Evolutionary conservation across 2,888 invertebrate species (phyloP).

Genomic region (Andrena flavipes): DNA sequence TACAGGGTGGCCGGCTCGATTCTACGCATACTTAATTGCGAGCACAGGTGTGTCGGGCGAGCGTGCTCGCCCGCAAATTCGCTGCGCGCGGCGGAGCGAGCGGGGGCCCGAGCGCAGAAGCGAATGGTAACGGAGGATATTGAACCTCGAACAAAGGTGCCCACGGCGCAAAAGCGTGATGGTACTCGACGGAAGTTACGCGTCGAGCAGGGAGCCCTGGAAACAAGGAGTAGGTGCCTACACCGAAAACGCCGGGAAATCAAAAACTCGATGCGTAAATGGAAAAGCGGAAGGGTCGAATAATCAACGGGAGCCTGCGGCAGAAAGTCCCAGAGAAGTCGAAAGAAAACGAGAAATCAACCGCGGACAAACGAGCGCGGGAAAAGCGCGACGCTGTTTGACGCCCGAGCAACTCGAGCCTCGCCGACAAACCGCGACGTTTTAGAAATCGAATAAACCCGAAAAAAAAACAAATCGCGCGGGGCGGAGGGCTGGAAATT

Average conservation of each 20-base stretch:
- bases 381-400: not conserved
- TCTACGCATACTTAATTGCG: conserved; percentile 19
- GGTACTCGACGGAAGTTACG: too few species aligned
- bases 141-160: not conserved
- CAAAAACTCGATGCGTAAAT: not conserved
- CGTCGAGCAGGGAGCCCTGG: not conserved
- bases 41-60: conserved; percentile 9
- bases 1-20: conserved; percentile 31
- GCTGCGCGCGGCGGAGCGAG: not conserved
- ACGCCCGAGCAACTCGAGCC: not conserved
- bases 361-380: not conserved
- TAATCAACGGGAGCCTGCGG: too few species aligned
- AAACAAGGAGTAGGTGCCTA: not conserved
- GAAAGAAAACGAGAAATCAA: conserved; percentile 3
- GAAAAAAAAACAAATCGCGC: not conserved
- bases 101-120: not conserved
- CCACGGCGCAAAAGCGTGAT: not conserved
- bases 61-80: not conserved
- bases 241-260: not conserved
- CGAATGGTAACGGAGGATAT: too few species aligned
- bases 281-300: too few species aligned
- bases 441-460: conserved; percentile 13
- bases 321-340: not conserved
- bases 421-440: not conserved
- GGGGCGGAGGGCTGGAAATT: not conserved